Evolutionary conservation across 2,797 vertebrate genomes (phyloP).

Genomic region (Lithobates sylvaticus): DNA sequence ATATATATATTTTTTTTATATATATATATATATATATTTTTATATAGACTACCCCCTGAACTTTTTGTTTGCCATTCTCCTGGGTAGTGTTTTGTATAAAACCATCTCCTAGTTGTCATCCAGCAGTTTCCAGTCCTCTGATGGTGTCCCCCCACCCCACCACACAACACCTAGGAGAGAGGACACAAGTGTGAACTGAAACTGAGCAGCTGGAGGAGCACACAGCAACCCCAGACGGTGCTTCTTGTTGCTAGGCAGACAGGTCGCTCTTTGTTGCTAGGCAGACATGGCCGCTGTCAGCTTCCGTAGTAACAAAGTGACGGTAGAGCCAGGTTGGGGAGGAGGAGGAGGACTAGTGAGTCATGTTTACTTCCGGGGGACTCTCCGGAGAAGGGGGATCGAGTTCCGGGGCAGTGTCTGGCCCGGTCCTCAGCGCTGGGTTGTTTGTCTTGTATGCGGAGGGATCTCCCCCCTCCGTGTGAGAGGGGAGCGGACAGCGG

Average conservation of each 20-base stretch:
- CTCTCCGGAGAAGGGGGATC: conserved; percentile 50
- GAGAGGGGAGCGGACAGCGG: conserved; percentile 68
- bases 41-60: too few relatives aligned
- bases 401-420: conserved; percentile 70
- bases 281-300: neutral
- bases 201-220: too few relatives aligned
- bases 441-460: conserved; percentile 64
- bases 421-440: conserved; percentile 65
- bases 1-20: too few relatives aligned
- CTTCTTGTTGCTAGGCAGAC: neutral
- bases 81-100: too few relatives aligned
- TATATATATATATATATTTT: too few relatives aligned
- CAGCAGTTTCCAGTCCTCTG: too few relatives aligned
- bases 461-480: conserved; percentile 62
- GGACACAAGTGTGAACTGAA: too few relatives aligned
- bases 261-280: conserved; percentile 28
- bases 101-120: too few relatives aligned
- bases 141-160: too few relatives aligned
- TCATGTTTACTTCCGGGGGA: conserved; percentile 36
- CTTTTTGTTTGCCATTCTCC: too few relatives aligned
- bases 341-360: too few relatives aligned
- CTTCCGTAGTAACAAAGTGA: conserved; percentile 13
- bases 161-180: too few relatives aligned
- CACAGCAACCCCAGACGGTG: neutral
- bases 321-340: neutral